Conservation (phyloP, 2,797 vertebrate genomes). For the Poecilia wingei region DNA sequence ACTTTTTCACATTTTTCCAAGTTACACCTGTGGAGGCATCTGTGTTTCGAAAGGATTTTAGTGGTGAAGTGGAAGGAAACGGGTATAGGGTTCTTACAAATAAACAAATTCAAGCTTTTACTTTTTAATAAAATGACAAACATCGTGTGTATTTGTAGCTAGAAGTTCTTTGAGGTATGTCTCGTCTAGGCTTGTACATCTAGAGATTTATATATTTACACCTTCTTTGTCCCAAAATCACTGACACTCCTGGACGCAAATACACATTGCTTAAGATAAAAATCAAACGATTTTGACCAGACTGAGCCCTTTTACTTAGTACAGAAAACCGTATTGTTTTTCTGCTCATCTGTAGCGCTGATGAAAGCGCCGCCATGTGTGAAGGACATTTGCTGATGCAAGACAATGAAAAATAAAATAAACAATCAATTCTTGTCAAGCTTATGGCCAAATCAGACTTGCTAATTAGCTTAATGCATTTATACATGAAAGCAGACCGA, state of each 20-base stretch:
- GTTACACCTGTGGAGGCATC: background rate
- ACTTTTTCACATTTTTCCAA: background rate
- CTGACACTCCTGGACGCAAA: background rate
- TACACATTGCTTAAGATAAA: background rate
- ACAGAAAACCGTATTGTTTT: background rate
- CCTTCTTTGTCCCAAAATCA: background rate
- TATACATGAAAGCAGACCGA: slow-evolving; percentile 55
- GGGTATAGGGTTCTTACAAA: background rate
- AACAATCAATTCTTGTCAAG: slow-evolving; percentile 56
- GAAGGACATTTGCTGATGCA: slow-evolving; percentile 62
- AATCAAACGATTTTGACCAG: background rate
- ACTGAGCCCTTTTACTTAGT: background rate
- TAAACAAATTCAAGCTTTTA: background rate
- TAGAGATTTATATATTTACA: background rate
- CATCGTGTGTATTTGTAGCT: no score
- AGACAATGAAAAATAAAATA: slow-evolving; percentile 60
- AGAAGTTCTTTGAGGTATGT: background rate
- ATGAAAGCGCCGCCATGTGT: slow-evolving; percentile 41
- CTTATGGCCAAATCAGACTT: slow-evolving; percentile 26
- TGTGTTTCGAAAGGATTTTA: background rate
- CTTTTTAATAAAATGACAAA: background rate
- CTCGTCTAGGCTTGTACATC: background rate
- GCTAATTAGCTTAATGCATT: slow-evolving; percentile 61
- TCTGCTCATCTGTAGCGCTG: slow-evolving; percentile 31
- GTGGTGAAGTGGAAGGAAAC: background rate